These are phyloP conservation scores for Petrocephalus microphthalmus DNA, from an alignment of 2,113 vertebrate species.

Conservation along the genomic window DNA sequence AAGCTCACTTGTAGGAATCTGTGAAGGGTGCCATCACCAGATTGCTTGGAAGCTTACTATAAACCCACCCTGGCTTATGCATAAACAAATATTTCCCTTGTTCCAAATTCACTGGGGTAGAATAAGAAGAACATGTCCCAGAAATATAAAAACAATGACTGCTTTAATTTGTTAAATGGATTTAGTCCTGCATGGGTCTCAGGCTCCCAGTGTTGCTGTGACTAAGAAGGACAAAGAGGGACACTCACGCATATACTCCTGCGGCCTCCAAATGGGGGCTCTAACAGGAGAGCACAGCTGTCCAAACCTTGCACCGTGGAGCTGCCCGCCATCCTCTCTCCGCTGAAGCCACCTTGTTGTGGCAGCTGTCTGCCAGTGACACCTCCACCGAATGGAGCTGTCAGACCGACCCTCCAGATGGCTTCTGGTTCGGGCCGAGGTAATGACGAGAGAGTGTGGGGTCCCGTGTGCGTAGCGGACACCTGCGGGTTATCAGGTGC, in stretches of 20 bases:
- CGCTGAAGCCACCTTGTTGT: background rate
- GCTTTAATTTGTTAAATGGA: background rate
- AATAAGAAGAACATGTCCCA: too few species aligned
- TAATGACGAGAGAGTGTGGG: too few species aligned
- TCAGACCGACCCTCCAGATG: background rate
- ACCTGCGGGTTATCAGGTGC: too few species aligned
- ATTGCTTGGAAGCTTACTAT: too few species aligned
- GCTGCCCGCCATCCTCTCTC: background rate
- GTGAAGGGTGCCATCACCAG: too few species aligned
- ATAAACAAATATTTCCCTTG: too few species aligned
- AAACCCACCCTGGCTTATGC: too few species aligned
- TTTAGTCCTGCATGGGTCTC: background rate
- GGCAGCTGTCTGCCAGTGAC: background rate
- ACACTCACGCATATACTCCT: background rate
- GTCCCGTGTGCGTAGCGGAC: too few species aligned
- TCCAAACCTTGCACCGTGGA: background rate
- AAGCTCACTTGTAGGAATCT: too few species aligned
- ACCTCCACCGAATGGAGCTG: background rate
- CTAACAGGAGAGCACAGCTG: background rate
- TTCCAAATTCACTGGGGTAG: too few species aligned
- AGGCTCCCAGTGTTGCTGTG: background rate
- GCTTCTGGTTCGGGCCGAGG: too few species aligned
- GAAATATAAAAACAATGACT: background rate
- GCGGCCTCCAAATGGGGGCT: background rate
- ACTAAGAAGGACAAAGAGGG: background rate